Evolutionary conservation across 2,797 vertebrate genomes (phyloP).

Genomic region (Leucoraja ocellata): DNA sequence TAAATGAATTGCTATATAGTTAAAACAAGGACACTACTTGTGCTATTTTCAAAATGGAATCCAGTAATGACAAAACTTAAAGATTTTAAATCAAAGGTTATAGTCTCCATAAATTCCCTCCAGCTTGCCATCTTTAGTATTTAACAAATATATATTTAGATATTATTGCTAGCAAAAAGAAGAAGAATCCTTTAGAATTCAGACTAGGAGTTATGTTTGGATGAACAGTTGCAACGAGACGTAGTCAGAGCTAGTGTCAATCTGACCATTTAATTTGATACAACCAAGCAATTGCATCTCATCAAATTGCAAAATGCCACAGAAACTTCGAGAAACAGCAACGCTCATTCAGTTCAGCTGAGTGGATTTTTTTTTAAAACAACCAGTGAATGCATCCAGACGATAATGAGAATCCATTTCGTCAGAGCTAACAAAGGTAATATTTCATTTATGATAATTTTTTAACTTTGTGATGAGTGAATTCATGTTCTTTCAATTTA

Average conservation of each 20-base stretch:
- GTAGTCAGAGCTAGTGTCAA: conserved; percentile 47
- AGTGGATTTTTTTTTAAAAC: background rate
- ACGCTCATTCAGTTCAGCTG: background rate
- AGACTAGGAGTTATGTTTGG: background rate
- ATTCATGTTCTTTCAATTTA: background rate
- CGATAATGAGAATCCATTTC: background rate
- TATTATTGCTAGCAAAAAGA: background rate
- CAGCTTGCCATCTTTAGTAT: background rate
- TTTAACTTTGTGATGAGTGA: background rate
- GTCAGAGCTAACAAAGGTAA: conserved; percentile 15
- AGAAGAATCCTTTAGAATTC: background rate
- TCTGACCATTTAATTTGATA: conserved; percentile 49
- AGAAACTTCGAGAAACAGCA: conserved; percentile 50
- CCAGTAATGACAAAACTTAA: background rate
- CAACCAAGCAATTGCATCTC: conserved; percentile 53
- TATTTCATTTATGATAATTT: background rate
- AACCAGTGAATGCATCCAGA: background rate
- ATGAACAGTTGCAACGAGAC: conserved; percentile 49
- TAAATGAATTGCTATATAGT: background rate
- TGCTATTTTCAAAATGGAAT: background rate
- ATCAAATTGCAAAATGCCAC: conserved; percentile 51
- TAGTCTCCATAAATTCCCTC: background rate
- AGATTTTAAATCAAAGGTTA: background rate
- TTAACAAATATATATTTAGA: too few relatives aligned
- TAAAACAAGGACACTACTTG: background rate